Evolutionary conservation across 2,113 vertebrate genomes (phyloP).

Genomic region (Panthera tigris): DNA sequence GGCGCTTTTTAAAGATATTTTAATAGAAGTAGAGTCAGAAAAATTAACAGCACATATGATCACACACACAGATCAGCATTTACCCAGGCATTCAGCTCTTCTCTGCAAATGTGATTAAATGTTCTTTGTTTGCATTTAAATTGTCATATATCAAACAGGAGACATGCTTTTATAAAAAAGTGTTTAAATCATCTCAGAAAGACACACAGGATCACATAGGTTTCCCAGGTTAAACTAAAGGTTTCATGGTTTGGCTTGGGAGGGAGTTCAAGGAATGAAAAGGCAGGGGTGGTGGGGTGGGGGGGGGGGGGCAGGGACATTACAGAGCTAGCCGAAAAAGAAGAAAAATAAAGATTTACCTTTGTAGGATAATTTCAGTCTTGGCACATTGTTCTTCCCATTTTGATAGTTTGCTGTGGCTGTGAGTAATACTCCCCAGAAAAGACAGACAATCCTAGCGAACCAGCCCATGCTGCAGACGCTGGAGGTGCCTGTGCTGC

Average conservation of each 20-base stretch:
- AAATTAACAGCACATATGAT: constrained; percentile 63
- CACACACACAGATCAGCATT: constrained; percentile 55
- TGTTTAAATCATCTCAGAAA: constrained; percentile 48
- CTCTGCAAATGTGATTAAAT: constrained; percentile 82
- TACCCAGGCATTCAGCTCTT: constrained; percentile 67
- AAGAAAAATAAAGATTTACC: constrained; percentile 86
- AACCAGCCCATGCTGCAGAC: constrained; percentile 92
- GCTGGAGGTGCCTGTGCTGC: constrained; percentile 79
- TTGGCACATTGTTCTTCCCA: constrained; percentile 92
- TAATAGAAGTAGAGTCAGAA: constrained; percentile 64
- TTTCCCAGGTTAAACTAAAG: constrained; percentile 57
- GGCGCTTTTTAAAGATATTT: constrained; percentile 44
- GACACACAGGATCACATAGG: neutral
- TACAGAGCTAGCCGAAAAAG: constrained; percentile 50
- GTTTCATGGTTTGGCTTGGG: constrained; percentile 25
- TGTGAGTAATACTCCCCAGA: constrained; percentile 88
- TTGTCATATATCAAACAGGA: constrained; percentile 71
- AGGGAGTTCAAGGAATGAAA: constrained; percentile 62
- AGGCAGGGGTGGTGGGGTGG: no score
- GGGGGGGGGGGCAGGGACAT: neutral
- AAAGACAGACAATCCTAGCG: constrained; percentile 88
- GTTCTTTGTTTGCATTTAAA: constrained; percentile 86
- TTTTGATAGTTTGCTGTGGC: constrained; percentile 87
- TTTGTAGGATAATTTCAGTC: constrained; percentile 97
- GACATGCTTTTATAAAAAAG: constrained; percentile 60